Percentiles rank a stretch among this genome's conserved stretches.
Evolutionary conservation across 1,140 invertebrate species (phyloP).

Genomic region (Drosophila tani): DNA sequence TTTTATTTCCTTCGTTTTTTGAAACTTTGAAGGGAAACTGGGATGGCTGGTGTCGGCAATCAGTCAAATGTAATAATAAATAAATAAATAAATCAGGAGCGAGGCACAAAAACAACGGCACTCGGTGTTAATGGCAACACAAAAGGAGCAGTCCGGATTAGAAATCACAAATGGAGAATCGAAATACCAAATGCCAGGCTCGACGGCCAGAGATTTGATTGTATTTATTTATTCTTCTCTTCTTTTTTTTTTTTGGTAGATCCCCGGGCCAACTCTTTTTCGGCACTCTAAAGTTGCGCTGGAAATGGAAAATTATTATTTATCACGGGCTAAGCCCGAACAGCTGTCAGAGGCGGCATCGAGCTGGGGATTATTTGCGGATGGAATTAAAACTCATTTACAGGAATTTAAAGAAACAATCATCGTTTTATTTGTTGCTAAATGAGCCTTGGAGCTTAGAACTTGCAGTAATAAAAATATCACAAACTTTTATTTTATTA

Average conservation of each 20-base stretch:
- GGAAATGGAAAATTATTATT: constrained; percentile 22
- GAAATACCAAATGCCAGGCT: constrained; percentile 23
- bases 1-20: background rate
- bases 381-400: background rate
- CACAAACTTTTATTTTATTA: too few relatives aligned
- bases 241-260: background rate
- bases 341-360: constrained; percentile 6
- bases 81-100: constrained; percentile 70
- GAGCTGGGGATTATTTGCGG: constrained; percentile 10
- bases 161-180: constrained; percentile 42
- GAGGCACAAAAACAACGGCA: constrained; percentile 36
- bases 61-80: constrained; percentile 80
- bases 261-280: constrained; percentile 24
- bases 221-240: background rate
- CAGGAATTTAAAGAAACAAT: background rate
- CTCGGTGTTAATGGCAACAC: constrained; percentile 31
- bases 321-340: constrained; percentile 8
- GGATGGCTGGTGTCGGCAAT: constrained; percentile 54
- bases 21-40: constrained; percentile 4
- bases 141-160: constrained; percentile 37
- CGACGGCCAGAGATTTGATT: constrained; percentile 14
- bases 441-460: too few relatives aligned
- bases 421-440: too few relatives aligned
- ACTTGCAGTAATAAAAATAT: too few relatives aligned
- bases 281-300: background rate